phyloP scores from a whole-genome alignment of 2,797 vertebrate genomes.

The Brachyalestes nurse region DNA sequence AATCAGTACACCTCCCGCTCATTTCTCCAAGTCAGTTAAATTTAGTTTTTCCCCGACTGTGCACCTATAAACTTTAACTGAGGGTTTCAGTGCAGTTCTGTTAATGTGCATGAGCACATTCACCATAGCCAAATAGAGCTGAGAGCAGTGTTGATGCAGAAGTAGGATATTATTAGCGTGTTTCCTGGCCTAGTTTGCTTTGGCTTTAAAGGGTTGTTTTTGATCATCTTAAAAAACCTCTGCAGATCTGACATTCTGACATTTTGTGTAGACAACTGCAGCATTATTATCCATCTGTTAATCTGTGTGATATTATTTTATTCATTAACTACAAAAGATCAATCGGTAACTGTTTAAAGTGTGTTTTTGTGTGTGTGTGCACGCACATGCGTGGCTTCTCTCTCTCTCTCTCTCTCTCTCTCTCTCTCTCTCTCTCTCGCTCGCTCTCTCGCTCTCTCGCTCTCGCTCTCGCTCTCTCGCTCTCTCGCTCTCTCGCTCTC shows the following conservation, averaged over 20 bases:
- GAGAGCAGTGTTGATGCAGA: neutral
- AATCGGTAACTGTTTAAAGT: neutral
- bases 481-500: no score
- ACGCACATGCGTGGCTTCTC: neutral
- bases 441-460: no score
- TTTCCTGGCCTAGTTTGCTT: conserved; percentile 41
- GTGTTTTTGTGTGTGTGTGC: neutral
- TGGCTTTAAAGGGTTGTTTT: conserved; percentile 20
- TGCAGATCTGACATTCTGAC: conserved; percentile 1
- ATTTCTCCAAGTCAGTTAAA: no score
- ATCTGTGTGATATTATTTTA: no score
- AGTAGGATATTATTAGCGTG: conserved; percentile 45
- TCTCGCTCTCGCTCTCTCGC: no score
- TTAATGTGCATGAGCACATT: conserved; percentile 6
- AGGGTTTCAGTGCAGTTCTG: neutral
- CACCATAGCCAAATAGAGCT: neutral
- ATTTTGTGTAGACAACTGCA: neutral
- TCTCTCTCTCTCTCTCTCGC: no score
- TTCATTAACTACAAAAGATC: no score
- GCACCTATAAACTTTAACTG: neutral
- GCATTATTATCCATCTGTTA: no score
- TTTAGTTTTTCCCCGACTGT: no score
- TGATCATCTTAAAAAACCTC: conserved; percentile 15
- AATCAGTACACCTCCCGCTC: neutral
- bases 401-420: conserved; percentile 18